Evolutionary conservation across 2,888 invertebrate species (phyloP), one percentile per base, ranked within the genome.

Genomic region (Pammene aurita): DNA sequence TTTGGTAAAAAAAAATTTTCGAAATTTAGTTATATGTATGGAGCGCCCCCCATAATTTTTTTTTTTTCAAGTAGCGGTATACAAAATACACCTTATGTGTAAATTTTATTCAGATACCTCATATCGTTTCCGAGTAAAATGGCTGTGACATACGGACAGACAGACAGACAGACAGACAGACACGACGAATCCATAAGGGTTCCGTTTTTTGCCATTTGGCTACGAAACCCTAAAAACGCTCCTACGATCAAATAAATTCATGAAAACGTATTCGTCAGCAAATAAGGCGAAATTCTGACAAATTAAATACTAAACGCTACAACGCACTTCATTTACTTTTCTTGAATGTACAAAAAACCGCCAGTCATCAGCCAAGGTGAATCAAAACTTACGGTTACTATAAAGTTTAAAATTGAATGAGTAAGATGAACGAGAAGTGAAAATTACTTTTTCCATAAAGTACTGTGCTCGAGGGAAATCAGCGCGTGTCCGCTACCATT

Each of bases 401-500:
- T 52, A 42, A 34, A 58, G 58, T 41, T 26, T 11, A 54, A 42
- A 42, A 6, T 52, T 18, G 34, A 42, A 44, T 7, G 42, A 41
- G 11, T 50, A 26, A 14, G 16, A 16, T 18, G 35, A 61, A 38
- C 35, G 60, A 38, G 52, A 66, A 60, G 35, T 67, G 60, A 61
- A 67, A 63, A 50, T 63, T 50, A 34, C 48, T 58, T 67, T 61
- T 55, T 55, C 13, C 55, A 56, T 50, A 57, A 68, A 68, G 38
- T 54, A 38, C 14, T 41, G 57, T 44, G 34, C 66, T 52, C 62
- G 10, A 13, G 67, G 67, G 67, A 68, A 68, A 68, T 68, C 63
- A 68, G 50, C 50, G 50, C 11, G 52, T 57, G 18, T 13, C 63
- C 48, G 16, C 11, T 35, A 48, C 14, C 34, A 14, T 34, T 46